Percentiles rank a stretch among this genome's conserved stretches.
Conservation (phyloP, 1,140 invertebrate species). For the Pararge aegeria region DNA sequence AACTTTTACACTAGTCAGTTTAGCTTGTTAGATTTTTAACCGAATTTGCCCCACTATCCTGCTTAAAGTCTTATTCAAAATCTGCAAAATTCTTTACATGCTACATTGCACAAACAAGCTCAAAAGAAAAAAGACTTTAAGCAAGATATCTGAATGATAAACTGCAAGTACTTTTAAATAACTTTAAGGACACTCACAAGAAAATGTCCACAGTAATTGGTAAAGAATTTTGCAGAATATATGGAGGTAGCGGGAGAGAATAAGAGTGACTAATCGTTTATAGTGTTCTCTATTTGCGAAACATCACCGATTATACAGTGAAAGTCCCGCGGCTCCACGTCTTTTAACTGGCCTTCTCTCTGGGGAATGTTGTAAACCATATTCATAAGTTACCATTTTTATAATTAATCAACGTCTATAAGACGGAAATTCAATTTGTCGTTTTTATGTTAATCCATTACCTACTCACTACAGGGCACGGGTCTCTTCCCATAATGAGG, state of each 20-base stretch:
- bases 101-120: neutral
- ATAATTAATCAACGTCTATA: too few relatives aligned
- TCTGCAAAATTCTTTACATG: slow-evolving; percentile 77
- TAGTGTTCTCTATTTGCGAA: slow-evolving; percentile 59
- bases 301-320: slow-evolving; percentile 73
- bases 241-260: slow-evolving; percentile 24
- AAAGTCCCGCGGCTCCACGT: slow-evolving; percentile 68
- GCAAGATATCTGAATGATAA: slow-evolving; percentile 48
- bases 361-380: slow-evolving; percentile 35
- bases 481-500: too few relatives aligned
- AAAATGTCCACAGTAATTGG: slow-evolving; percentile 37
- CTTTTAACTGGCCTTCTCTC: slow-evolving; percentile 67
- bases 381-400: neutral
- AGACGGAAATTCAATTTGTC: too few relatives aligned
- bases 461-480: too few relatives aligned
- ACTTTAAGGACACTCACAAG: slow-evolving; percentile 53
- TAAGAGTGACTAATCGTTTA: slow-evolving; percentile 38
- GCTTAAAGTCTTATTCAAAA: slow-evolving; percentile 62
- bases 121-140: slow-evolving; percentile 64
- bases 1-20: too few relatives aligned
- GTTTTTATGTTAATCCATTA: too few relatives aligned
- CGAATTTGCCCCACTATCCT: slow-evolving; percentile 23
- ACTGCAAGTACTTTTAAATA: slow-evolving; percentile 24
- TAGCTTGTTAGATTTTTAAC: too few relatives aligned
- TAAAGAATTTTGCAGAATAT: slow-evolving; percentile 77